These are phyloP conservation scores for Laothoe populi DNA, from an alignment of 2,888 invertebrate species.

Conservation along the genomic window DNA sequence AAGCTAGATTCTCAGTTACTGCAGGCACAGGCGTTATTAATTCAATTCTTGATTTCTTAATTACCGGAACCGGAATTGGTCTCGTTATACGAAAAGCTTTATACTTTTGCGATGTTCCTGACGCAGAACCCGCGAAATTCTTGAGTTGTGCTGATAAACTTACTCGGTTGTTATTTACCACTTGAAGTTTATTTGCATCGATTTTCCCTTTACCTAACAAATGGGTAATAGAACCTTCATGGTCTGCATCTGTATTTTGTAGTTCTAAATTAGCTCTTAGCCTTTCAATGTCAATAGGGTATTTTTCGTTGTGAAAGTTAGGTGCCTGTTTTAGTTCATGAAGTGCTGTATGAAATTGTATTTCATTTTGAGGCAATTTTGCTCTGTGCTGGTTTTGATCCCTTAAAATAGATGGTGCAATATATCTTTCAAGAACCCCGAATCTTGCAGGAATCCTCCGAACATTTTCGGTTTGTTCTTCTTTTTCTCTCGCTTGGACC, in stretches of 20 bases:
- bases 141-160: not conserved
- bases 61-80: constrained; percentile 45
- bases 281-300: constrained; percentile 56
- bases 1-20: constrained; percentile 46
- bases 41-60: constrained; percentile 49
- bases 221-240: constrained; percentile 55
- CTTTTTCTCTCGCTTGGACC: constrained; percentile 26
- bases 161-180: not conserved
- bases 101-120: constrained; percentile 44
- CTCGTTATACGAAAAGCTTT: constrained; percentile 50
- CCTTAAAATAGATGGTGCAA: constrained; percentile 38
- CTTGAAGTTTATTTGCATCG: constrained; percentile 41
- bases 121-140: constrained; percentile 38
- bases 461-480: constrained; percentile 37
- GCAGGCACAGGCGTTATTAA: constrained; percentile 46
- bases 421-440: constrained; percentile 31
- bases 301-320: constrained; percentile 57
- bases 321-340: constrained; percentile 54
- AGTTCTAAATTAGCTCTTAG: constrained; percentile 51
- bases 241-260: constrained; percentile 55
- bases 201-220: constrained; percentile 49
- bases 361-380: constrained; percentile 41
- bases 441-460: constrained; percentile 38
- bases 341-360: constrained; percentile 40
- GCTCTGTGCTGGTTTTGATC: constrained; percentile 38